These are phyloP conservation scores for Gnathonemus echidnorhynchus DNA, from an alignment of 2,113 vertebrate species.

Conservation along the genomic window DNA sequence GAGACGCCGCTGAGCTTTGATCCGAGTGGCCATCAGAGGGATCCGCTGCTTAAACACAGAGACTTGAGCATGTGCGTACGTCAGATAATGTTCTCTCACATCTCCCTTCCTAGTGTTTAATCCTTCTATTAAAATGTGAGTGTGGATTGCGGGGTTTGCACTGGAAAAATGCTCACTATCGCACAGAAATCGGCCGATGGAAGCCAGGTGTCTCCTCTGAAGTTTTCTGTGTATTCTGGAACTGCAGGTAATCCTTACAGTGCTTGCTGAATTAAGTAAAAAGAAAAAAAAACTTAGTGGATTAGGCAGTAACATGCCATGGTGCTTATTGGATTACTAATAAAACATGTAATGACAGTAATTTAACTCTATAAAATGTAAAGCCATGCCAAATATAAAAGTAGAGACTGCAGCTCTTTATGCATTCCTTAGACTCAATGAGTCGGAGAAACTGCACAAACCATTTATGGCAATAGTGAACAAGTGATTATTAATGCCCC, in stretches of 20 bases:
- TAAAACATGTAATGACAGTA: slow-evolving; percentile 8
- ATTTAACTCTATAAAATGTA: background rate
- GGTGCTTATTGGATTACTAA: slow-evolving; percentile 7
- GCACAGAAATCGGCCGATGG: slow-evolving; percentile 8
- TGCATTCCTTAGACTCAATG: background rate
- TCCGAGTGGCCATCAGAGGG: slow-evolving; percentile 55
- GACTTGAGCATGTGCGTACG: slow-evolving; percentile 33
- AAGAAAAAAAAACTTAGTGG: background rate
- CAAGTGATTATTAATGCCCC: background rate
- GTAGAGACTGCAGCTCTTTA: background rate
- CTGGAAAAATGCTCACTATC: background rate
- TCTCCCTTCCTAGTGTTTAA: slow-evolving; percentile 38
- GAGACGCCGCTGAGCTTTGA: slow-evolving; percentile 56
- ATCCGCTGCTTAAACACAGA: slow-evolving; percentile 40
- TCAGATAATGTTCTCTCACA: slow-evolving; percentile 42
- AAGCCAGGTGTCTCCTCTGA: slow-evolving; percentile 20
- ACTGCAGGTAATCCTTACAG: background rate
- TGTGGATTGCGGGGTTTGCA: slow-evolving; percentile 9
- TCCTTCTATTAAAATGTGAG: slow-evolving; percentile 33
- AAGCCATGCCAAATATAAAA: background rate
- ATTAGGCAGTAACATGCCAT: background rate
- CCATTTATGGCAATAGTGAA: background rate
- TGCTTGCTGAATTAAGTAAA: background rate
- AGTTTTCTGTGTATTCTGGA: background rate
- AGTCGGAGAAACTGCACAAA: background rate